Evolutionary conservation across 2,888 invertebrate genomes (phyloP).

Genomic region (Petrophora chlorosata): DNA sequence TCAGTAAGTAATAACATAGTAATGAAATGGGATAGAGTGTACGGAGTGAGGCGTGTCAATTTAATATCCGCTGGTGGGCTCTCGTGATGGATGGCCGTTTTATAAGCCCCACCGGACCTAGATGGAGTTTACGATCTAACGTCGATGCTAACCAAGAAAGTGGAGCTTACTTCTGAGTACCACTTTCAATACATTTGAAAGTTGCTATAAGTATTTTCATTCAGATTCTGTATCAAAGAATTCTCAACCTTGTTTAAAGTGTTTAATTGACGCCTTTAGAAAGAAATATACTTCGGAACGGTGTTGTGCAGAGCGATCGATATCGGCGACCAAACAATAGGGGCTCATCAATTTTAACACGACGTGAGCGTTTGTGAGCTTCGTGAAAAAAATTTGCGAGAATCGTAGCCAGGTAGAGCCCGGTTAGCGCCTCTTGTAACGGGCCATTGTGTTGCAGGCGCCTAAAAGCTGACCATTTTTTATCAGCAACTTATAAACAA

Average conservation of each 20-base stretch:
- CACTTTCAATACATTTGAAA: constrained; percentile 31
- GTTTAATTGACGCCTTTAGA: constrained; percentile 39
- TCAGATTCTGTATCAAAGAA: constrained; percentile 12
- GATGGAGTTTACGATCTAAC: constrained; percentile 50
- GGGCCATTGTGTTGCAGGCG: constrained; percentile 70
- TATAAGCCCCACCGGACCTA: constrained; percentile 62
- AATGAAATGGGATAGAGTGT: constrained; percentile 64
- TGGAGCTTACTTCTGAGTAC: constrained; percentile 32
- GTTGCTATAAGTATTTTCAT: constrained; percentile 12
- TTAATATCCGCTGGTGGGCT: constrained; percentile 75
- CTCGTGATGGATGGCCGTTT: constrained; percentile 69
- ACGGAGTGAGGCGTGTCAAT: constrained; percentile 72
- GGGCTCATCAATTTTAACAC: constrained; percentile 63
- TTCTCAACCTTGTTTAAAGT: constrained; percentile 31
- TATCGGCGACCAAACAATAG: constrained; percentile 63
- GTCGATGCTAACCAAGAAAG: constrained; percentile 49
- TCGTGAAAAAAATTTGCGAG: constrained; percentile 61
- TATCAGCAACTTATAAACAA: constrained; percentile 50
- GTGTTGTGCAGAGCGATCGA: constrained; percentile 53
- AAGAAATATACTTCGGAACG: constrained; percentile 39
- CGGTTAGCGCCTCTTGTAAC: constrained; percentile 66
- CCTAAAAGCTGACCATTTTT: constrained; percentile 62
- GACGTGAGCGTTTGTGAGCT: constrained; percentile 49
- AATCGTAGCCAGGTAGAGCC: constrained; percentile 66
- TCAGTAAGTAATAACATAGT: constrained; percentile 52